phyloP scores from a whole-genome alignment of 2,113 vertebrate genomes.

The Phaethon lepturus region DNA sequence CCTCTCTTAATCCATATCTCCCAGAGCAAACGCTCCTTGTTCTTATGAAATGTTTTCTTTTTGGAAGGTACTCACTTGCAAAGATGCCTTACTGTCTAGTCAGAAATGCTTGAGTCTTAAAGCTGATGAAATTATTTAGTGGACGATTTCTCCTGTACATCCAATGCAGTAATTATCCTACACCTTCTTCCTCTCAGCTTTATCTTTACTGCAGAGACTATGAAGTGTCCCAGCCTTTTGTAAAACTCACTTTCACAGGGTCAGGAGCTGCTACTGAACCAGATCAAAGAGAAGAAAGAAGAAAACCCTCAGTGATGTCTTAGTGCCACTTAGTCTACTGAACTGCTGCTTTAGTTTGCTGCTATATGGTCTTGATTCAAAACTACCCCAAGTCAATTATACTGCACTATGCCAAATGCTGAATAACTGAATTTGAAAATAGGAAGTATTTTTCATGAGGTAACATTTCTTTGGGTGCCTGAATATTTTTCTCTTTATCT shows the following conservation, averaged over 20 bases:
- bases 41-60: not conserved
- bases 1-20: not conserved
- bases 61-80: not conserved
- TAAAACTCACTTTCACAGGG: not conserved
- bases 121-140: not conserved
- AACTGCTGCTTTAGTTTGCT: not conserved
- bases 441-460: not conserved
- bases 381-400: not conserved
- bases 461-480: not conserved
- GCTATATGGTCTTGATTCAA: not conserved
- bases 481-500: conserved; percentile 26
- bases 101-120: not conserved
- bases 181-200: not conserved
- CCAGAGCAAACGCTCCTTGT: not conserved
- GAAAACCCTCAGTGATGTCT: not conserved
- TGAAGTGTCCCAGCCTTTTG: not conserved
- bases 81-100: not conserved
- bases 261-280: not conserved
- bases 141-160: not conserved
- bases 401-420: not conserved
- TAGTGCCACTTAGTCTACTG: not conserved
- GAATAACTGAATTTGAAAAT: conserved; percentile 14
- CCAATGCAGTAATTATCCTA: not conserved
- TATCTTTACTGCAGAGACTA: not conserved
- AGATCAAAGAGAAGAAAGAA: not conserved